Conservation (phyloP, 2,888 invertebrate genomes). For the Tribolium freemani region DNA sequence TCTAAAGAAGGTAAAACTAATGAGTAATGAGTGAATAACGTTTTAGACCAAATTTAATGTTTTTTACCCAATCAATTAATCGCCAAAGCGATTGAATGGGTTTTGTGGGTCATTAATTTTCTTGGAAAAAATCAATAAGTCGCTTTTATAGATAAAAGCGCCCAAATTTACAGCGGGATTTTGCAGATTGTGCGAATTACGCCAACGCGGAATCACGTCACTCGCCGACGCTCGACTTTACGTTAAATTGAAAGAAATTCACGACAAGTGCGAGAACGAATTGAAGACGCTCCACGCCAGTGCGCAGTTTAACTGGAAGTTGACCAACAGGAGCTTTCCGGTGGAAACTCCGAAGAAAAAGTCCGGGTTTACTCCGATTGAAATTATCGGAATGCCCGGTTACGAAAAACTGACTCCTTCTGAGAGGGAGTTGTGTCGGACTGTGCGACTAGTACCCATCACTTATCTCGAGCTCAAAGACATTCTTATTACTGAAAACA, state of each 20-base stretch:
- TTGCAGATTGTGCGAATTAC: constrained; percentile 74
- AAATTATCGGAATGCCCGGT: constrained; percentile 82
- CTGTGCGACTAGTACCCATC: constrained; percentile 80
- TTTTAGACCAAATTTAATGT: too few species aligned
- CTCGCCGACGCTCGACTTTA: constrained; percentile 77
- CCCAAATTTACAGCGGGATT: neutral
- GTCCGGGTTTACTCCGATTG: constrained; percentile 72
- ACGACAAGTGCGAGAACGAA: constrained; percentile 72
- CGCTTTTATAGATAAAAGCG: too few species aligned
- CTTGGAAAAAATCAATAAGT: too few species aligned
- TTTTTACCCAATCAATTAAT: too few species aligned
- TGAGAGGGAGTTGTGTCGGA: constrained; percentile 85
- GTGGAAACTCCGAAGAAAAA: constrained; percentile 37
- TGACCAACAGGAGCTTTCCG: constrained; percentile 45
- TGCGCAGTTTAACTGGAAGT: constrained; percentile 61
- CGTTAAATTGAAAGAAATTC: constrained; percentile 74
- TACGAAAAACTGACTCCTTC: constrained; percentile 79
- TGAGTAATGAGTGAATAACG: too few species aligned
- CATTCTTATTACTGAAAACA: constrained; percentile 81
- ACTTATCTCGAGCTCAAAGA: constrained; percentile 85
- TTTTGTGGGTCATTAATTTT: too few species aligned
- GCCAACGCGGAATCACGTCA: constrained; percentile 79
- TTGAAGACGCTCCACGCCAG: constrained; percentile 64
- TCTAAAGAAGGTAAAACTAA: too few species aligned
- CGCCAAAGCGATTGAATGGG: too few species aligned